Conservation (phyloP, 2,113 vertebrate genomes). For the Gobiocypris rarus region DNA sequence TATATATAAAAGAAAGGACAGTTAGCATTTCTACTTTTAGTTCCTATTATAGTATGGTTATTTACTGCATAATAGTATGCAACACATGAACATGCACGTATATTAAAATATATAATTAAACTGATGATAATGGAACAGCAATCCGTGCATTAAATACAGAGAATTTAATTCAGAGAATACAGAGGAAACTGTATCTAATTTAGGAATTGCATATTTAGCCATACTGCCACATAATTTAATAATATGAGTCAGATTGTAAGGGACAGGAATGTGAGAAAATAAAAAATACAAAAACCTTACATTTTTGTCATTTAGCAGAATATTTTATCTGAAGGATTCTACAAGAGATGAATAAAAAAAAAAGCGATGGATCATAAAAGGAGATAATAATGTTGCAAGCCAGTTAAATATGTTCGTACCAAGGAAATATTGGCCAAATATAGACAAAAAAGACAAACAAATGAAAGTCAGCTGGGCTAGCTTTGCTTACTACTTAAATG, state of each 20-base stretch:
- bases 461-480: neutral
- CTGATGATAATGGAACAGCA: too few relatives aligned
- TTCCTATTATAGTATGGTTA: too few relatives aligned
- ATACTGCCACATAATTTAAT: neutral
- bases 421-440: neutral
- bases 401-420: neutral
- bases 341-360: neutral
- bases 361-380: neutral
- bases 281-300: too few relatives aligned
- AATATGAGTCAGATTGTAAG: neutral
- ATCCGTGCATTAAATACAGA: too few relatives aligned
- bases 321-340: neutral
- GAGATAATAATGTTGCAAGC: neutral
- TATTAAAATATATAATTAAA: too few relatives aligned
- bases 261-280: neutral
- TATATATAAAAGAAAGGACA: too few relatives aligned
- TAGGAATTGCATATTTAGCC: neutral
- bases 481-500: neutral
- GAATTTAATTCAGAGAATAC: too few relatives aligned
- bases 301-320: conserved; percentile 5
- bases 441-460: neutral
- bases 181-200: too few relatives aligned
- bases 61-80: too few relatives aligned
- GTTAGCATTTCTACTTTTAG: too few relatives aligned
- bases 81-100: too few relatives aligned